phyloP scores from a whole-genome alignment of 1,140 invertebrate genomes.

The Goniozus legneri region DNA sequence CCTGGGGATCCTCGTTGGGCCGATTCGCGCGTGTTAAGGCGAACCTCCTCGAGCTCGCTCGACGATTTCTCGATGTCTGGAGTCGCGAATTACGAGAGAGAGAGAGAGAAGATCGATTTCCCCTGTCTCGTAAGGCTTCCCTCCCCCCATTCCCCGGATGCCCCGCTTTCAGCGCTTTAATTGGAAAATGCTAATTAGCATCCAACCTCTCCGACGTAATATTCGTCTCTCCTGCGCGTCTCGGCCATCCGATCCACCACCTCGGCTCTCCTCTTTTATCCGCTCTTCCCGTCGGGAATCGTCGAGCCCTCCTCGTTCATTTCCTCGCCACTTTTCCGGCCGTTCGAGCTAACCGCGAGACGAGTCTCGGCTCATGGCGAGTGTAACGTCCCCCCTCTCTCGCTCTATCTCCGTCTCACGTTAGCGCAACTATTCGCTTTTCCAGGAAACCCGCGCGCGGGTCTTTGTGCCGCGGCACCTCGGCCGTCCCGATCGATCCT shows the following conservation, averaged over 20 bases:
- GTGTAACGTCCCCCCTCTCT: neutral
- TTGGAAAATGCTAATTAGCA: slow-evolving; percentile 36
- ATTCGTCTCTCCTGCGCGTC: too few relatives aligned
- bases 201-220: slow-evolving; percentile 27
- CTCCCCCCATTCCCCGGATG: slow-evolving; percentile 24
- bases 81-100: too few relatives aligned
- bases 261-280: too few relatives aligned
- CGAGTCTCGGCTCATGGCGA: too few relatives aligned
- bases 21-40: too few relatives aligned
- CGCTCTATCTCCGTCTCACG: slow-evolving; percentile 10
- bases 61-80: slow-evolving; percentile 29
- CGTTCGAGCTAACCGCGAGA: slow-evolving; percentile 23
- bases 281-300: too few relatives aligned
- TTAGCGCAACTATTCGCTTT: neutral
- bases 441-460: neutral
- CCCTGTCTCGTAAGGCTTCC: too few relatives aligned
- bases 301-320: too few relatives aligned
- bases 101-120: too few relatives aligned
- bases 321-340: too few relatives aligned
- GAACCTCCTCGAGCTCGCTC: slow-evolving; percentile 16
- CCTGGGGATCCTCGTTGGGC: too few relatives aligned
- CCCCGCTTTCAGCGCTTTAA: slow-evolving; percentile 23
- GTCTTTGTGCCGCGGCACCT: neutral
- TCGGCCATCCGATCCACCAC: too few relatives aligned
- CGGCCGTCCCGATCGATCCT: neutral